phyloP scores from a whole-genome alignment of 2,797 vertebrate genomes.

The Tadarida brasiliensis region DNA sequence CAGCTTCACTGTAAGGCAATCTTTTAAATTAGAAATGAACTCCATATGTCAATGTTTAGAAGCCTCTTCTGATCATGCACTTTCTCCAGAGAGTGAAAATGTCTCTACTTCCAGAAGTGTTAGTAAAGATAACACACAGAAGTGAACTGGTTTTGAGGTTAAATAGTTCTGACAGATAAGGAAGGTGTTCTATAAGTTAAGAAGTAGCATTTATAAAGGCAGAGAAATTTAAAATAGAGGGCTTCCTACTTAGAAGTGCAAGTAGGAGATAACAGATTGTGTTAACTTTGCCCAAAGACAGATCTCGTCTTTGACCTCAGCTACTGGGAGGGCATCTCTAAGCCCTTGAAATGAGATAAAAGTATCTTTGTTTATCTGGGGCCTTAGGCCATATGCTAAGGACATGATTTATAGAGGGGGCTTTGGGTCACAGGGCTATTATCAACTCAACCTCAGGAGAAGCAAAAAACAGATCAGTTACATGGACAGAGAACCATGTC shows the following conservation, averaged over 20 bases:
- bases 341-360: not conserved
- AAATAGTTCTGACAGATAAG: slow-evolving; percentile 1
- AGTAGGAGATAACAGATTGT: not conserved
- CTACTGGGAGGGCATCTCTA: not conserved
- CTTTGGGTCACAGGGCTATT: not conserved
- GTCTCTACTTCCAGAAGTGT: not conserved
- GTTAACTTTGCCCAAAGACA: not conserved
- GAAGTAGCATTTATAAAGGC: not conserved
- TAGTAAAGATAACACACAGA: not conserved
- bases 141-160: slow-evolving; percentile 14
- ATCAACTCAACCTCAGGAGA: not conserved
- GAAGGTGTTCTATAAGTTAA: not conserved
- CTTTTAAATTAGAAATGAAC: slow-evolving; percentile 17
- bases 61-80: not conserved
- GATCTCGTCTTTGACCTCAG: not conserved
- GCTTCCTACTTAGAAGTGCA: not conserved
- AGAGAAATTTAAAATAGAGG: not conserved
- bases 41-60: not conserved
- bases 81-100: not conserved
- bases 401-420: not conserved
- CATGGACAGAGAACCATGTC: not conserved
- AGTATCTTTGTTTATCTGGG: not conserved
- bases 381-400: not conserved
- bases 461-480: not conserved
- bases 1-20: not conserved